Base-by-base conservation (phyloP, 2,797 vertebrate species). In the Ptychadena robeensis region DNA sequence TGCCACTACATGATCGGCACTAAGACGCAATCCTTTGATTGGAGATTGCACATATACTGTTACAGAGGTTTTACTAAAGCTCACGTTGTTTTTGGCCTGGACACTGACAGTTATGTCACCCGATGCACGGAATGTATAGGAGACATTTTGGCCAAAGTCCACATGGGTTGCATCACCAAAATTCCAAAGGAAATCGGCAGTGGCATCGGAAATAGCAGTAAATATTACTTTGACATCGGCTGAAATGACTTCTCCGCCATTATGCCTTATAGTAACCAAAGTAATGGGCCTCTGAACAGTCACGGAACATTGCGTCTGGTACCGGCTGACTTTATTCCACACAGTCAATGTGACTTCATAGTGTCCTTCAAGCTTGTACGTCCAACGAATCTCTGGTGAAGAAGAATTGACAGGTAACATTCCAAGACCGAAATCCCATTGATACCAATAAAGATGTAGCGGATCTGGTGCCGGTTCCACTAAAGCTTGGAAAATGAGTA, bases 91-190 rank as follows among this genome's bases (percentile, higher is more conserved):
- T 48, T 87, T 89, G 3, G 89, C 94, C 2, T 87, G 91, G 40
- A 87, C 89, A 0, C 61, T 89, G 65, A 95, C 59, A 15, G 79
- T 88, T 81, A 92, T 91, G 9, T 79, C 76, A 18, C 94, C 95
- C 0, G 85, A 38, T 2, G 53, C 82, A 1, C 83, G 85, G 65
- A 94, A 96, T 48, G 86, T 64, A 25, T 95, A 93, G 6, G 91
- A 91, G 9, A 84, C 73, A 8, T 91, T 93, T 44, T 37, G 82
- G 18, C 85, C 87, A 35, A 76, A 59, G 31, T 85, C 87, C 2
- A 28, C 18, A 2, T 82, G 73, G 27, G 91, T 91, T 3, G 88
- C 89, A 64, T 96, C 94, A 31, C 94, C 94, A 88, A 95, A 95
- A 73, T 94, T 89, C 95, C 95, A 96, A 25, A 87, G 40, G 78